These are phyloP conservation scores for Nibea coibor DNA, from an alignment of 2,113 vertebrate species.

Conservation along the genomic window DNA sequence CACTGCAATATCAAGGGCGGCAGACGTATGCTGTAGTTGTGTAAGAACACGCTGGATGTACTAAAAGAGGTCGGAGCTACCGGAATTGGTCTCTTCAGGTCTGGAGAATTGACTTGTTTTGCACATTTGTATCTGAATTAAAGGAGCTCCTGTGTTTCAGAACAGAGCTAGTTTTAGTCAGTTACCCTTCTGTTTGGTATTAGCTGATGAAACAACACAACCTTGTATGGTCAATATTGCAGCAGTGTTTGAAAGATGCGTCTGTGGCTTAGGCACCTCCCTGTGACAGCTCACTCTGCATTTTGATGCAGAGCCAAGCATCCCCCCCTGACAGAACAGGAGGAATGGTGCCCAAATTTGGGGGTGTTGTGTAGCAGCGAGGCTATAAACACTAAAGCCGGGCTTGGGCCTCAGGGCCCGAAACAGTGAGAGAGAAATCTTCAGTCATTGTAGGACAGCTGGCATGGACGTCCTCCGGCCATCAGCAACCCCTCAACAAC, in stretches of 20 bases:
- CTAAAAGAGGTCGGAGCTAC: background rate
- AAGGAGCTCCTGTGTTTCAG: slow-evolving; percentile 23
- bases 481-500: slow-evolving; percentile 34
- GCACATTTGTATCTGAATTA: background rate
- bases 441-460: slow-evolving; percentile 79
- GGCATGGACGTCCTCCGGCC: slow-evolving; percentile 60
- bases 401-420: slow-evolving; percentile 61
- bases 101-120: slow-evolving; percentile 14
- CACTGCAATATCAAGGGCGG: background rate
- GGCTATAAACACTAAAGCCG: slow-evolving; percentile 74
- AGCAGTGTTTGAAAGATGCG: slow-evolving; percentile 71
- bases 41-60: background rate
- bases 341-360: slow-evolving; percentile 83
- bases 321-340: slow-evolving; percentile 59
- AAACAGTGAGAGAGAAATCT: slow-evolving; percentile 61
- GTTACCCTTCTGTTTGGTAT: slow-evolving; percentile 37
- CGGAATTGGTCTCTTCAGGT: background rate
- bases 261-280: slow-evolving; percentile 65
- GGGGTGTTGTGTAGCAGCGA: slow-evolving; percentile 66
- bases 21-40: background rate
- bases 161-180: slow-evolving; percentile 25
- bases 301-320: slow-evolving; percentile 68
- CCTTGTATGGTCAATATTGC: slow-evolving; percentile 82
- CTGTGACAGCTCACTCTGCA: slow-evolving; percentile 69
- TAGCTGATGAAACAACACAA: slow-evolving; percentile 60